Percentiles rank a stretch among this genome's conserved stretches.
These are phyloP conservation scores for Trachurus trachurus DNA, from an alignment of 2,797 vertebrate genomes.

Conservation along the genomic window DNA sequence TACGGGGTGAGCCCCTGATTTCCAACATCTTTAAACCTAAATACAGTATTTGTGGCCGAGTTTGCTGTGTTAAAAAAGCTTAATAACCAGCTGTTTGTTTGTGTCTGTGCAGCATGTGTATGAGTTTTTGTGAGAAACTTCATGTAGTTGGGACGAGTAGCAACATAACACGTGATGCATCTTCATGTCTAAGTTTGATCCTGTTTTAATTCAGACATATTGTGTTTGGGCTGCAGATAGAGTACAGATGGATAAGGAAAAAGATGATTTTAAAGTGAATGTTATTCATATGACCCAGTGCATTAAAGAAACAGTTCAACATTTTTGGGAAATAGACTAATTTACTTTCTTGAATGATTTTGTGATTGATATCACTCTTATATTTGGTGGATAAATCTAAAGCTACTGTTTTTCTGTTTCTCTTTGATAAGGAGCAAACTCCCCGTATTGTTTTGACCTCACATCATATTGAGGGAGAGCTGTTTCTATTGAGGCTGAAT, in stretches of 20 bases:
- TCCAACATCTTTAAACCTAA: not conserved
- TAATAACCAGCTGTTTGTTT: not conserved
- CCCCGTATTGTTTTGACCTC: constrained; percentile 11
- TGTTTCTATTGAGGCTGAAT: constrained; percentile 33
- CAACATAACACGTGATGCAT: not conserved
- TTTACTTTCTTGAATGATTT: not conserved
- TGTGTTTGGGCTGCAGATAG: not conserved
- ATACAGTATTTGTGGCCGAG: not conserved
- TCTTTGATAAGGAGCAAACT: constrained; percentile 11
- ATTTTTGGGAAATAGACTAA: not conserved
- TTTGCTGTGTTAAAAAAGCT: not conserved
- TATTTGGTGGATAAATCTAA: not conserved
- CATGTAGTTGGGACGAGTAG: not conserved
- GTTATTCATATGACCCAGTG: not conserved
- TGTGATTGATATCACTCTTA: not conserved
- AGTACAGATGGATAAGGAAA: not conserved
- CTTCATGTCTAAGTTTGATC: not conserved
- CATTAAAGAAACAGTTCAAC: not conserved
- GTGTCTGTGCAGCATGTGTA: not conserved
- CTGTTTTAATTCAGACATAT: not conserved
- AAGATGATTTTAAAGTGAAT: not conserved
- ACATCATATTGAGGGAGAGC: constrained; percentile 24
- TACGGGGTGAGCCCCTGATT: no score
- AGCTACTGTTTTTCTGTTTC: not conserved
- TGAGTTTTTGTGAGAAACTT: not conserved